Evolutionary conservation across 1,140 invertebrate species (phyloP).

Genomic region (Acromyrmex heyeri): DNA sequence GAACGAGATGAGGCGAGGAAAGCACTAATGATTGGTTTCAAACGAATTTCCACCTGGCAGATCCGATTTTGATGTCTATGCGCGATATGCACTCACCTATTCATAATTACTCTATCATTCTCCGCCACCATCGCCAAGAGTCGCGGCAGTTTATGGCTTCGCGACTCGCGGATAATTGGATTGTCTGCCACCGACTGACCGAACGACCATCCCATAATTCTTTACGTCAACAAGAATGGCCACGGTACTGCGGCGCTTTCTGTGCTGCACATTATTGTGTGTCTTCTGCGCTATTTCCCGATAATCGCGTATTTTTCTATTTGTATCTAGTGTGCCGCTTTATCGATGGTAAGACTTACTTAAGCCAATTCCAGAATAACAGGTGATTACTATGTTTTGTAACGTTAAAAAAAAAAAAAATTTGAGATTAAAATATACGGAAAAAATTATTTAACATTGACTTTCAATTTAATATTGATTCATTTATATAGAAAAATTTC

Average conservation of each 20-base stretch:
- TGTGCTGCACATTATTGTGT: too few species aligned
- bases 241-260: background rate
- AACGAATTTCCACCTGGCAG: constrained; percentile 74
- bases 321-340: background rate
- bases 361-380: background rate
- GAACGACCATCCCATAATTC: constrained; percentile 75
- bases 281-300: background rate
- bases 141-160: constrained; percentile 80
- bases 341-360: background rate
- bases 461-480: constrained; percentile 5
- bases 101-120: constrained; percentile 75
- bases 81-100: constrained; percentile 73
- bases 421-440: background rate
- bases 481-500: background rate
- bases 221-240: constrained; percentile 64
- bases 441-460: background rate
- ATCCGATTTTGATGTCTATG: constrained; percentile 69
- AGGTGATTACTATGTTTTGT: background rate
- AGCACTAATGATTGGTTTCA: constrained; percentile 70
- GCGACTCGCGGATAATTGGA: constrained; percentile 79
- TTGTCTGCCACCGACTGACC: constrained; percentile 78
- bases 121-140: constrained; percentile 47
- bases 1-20: constrained; percentile 9
- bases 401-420: background rate
- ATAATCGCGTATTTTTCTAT: constrained; percentile 6